Conservation (phyloP, 2,797 vertebrate species). For the Diplodus puntazzo region DNA sequence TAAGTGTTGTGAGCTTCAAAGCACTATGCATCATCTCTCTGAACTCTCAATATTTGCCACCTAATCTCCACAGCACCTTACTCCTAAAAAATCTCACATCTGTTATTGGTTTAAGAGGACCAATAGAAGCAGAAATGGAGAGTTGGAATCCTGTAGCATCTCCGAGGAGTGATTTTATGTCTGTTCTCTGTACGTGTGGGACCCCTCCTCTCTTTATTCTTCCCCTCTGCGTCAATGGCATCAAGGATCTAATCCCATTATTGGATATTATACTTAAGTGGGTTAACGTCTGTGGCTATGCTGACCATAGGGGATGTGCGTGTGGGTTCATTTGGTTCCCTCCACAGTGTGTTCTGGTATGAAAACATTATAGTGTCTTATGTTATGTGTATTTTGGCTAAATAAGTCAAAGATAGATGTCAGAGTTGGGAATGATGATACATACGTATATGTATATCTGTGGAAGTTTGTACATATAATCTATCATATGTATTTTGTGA, state of each 20-base stretch:
- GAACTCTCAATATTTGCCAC: slow-evolving; percentile 43
- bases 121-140: not conserved
- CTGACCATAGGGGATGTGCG: slow-evolving; percentile 5
- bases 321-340: slow-evolving; percentile 23
- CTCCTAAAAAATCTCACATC: slow-evolving; percentile 31
- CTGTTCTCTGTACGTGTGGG: not conserved
- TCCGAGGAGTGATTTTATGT: slow-evolving; percentile 24
- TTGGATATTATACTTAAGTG: slow-evolving; percentile 57
- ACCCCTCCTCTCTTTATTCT: slow-evolving; percentile 15
- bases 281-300: slow-evolving; percentile 48
- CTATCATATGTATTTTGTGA: not conserved
- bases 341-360: slow-evolving; percentile 7
- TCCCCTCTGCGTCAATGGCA: slow-evolving; percentile 40
- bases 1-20: slow-evolving; percentile 44
- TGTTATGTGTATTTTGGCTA: slow-evolving; percentile 25
- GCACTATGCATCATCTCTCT: slow-evolving; percentile 38
- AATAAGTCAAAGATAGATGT: slow-evolving; percentile 47
- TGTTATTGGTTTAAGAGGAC: slow-evolving; percentile 32
- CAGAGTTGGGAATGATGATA: slow-evolving; percentile 44
- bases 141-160: not conserved
- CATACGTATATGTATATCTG: too few relatives aligned
- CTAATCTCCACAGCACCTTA: slow-evolving; percentile 28
- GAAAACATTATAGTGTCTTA: slow-evolving; percentile 10
- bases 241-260: slow-evolving; percentile 62
- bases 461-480: not conserved